A percentile compares a stretch with the other conserved stretches of the same genome.
Evolutionary conservation across 2,797 vertebrate genomes (phyloP).

Genomic region (Sciurus carolinensis): DNA sequence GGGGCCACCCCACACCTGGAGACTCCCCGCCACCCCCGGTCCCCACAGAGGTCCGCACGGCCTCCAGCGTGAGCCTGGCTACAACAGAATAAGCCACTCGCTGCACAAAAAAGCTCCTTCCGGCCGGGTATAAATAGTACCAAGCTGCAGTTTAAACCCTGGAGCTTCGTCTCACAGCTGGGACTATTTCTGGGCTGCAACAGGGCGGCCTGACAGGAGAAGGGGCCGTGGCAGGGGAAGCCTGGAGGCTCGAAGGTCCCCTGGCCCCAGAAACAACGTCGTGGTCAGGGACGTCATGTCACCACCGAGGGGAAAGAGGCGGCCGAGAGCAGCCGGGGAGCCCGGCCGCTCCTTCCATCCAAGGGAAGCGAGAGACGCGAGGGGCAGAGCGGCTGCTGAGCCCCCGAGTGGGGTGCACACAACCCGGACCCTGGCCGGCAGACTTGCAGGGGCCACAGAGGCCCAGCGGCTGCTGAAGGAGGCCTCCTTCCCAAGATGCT

Average conservation of each 20-base stretch:
- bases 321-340: too few relatives aligned
- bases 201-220: not conserved
- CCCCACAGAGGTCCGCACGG: not conserved
- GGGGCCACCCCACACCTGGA: not conserved
- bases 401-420: accelerated
- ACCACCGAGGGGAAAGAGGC: not conserved
- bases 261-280: not conserved
- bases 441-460: accelerated
- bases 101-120: constrained; percentile 28
- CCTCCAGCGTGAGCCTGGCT: not conserved
- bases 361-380: not conserved
- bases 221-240: not conserved
- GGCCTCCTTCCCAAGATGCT: not conserved
- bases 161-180: constrained; percentile 70
- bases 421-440: not conserved
- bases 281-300: not conserved
- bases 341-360: not conserved
- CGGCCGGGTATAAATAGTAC: constrained; percentile 72
- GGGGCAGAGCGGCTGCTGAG: accelerated
- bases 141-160: constrained; percentile 64
- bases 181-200: constrained; percentile 75
- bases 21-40: not conserved
- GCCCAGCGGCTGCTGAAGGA: not conserved
- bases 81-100: not conserved
- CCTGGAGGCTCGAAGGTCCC: not conserved